phyloP scores from a whole-genome alignment of 2,888 invertebrate genomes.

The Torymus texanus region DNA sequence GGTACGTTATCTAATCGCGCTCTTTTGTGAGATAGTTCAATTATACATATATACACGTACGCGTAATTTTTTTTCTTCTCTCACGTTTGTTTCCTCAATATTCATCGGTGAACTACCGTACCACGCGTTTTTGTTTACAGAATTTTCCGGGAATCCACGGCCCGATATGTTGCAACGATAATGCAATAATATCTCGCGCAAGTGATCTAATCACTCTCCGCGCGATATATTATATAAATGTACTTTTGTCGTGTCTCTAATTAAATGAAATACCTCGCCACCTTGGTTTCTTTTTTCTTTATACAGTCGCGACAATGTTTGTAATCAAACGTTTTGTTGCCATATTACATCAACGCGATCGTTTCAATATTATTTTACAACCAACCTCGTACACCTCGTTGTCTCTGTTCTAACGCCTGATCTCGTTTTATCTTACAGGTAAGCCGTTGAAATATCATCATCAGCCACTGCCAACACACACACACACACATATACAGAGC shows the following conservation, averaged over 20 bases:
- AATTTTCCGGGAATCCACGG: conserved; percentile 21
- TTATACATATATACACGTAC: neutral
- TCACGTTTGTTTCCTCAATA: neutral
- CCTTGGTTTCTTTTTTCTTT: no score
- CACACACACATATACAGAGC: no score
- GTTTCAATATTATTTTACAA: no score
- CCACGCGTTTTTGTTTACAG: conserved; percentile 26
- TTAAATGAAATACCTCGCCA: no score
- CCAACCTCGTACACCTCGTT: no score
- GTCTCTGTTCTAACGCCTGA: neutral
- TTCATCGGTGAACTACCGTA: conserved; percentile 1
- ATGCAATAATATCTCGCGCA: conserved; percentile 4
- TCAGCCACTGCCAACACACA: no score
- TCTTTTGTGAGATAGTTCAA: conserved; percentile 19
- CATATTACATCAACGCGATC: no score
- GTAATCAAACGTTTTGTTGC: conserved; percentile 6
- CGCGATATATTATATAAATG: no score
- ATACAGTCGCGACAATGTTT: neutral
- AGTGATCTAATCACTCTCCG: conserved; percentile 1
- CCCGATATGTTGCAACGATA: conserved; percentile 13
- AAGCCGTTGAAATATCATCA: no score
- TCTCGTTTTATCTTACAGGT: no score
- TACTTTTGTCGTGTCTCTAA: no score
- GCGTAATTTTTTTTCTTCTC: no score
- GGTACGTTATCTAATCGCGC: conserved; percentile 2